These are phyloP conservation scores for Paguma larvata DNA, from an alignment of 2,797 vertebrate genomes.

Conservation along the genomic window DNA sequence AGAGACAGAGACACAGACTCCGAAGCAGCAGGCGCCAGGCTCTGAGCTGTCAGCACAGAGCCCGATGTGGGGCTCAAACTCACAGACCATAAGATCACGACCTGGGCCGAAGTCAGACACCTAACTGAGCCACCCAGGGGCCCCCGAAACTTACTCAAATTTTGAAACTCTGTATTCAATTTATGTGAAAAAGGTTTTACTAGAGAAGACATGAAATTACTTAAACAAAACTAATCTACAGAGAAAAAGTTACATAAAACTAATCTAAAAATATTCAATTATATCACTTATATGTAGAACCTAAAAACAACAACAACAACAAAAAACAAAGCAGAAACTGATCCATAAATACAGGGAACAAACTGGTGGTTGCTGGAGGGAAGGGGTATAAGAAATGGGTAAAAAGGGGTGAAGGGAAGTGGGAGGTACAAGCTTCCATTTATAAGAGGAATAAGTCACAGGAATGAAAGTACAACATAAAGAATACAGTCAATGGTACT, in stretches of 20 bases:
- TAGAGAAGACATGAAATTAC: not conserved
- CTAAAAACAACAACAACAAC: not conserved
- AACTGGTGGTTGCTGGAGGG: not conserved
- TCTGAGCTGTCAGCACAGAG: too few species aligned
- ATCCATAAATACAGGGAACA: not conserved
- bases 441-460: not conserved
- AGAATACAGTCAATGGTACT: not conserved
- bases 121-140: too few species aligned
- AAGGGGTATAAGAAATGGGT: not conserved
- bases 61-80: too few species aligned
- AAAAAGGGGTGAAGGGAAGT: not conserved
- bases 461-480: not conserved
- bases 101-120: too few species aligned
- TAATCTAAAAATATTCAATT: not conserved
- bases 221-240: slow-evolving; percentile 3
- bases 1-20: too few species aligned
- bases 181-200: not conserved
- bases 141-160: not conserved
- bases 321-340: not conserved
- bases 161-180: not conserved
- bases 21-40: too few species aligned
- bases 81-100: too few species aligned
- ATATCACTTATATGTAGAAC: not conserved
- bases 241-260: not conserved
- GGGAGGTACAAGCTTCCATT: not conserved